phyloP scores from a whole-genome alignment of 1,140 invertebrate genomes.

The Dufourea novaeangliae region DNA sequence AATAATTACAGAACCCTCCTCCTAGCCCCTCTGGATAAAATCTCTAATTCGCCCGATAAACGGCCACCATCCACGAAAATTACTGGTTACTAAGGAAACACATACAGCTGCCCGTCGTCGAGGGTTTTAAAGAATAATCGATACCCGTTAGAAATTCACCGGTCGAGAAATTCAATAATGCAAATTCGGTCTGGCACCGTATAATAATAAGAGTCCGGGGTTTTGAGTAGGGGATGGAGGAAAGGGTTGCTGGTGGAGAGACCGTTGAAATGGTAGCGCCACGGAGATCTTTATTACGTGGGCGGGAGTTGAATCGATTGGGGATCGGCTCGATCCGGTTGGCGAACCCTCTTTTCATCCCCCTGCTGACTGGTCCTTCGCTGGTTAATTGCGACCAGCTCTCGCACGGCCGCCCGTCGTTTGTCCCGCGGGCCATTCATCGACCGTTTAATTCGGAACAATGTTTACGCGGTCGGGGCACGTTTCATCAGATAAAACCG shows the following conservation, averaged over 20 bases:
- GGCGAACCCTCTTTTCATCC: background rate
- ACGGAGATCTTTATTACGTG: too few relatives aligned
- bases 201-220: background rate
- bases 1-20: too few relatives aligned
- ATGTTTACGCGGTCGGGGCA: constrained; percentile 15
- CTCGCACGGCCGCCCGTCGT: background rate
- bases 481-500: constrained; percentile 28
- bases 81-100: constrained; percentile 1
- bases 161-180: background rate
- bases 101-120: background rate
- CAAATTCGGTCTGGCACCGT: background rate
- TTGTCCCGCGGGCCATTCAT: constrained; percentile 16
- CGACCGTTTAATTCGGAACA: constrained; percentile 26
- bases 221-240: too few relatives aligned
- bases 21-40: background rate
- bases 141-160: constrained; percentile 4
- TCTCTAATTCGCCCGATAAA: background rate
- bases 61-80: background rate
- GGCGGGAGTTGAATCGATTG: background rate
- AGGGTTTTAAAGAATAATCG: background rate
- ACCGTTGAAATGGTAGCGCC: background rate
- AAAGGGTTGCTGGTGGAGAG: too few relatives aligned
- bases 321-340: background rate
- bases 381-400: constrained; percentile 18
- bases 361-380: background rate